Evolutionary conservation across 1,140 invertebrate genomes (phyloP).

Genomic region (Orchestia grillus): DNA sequence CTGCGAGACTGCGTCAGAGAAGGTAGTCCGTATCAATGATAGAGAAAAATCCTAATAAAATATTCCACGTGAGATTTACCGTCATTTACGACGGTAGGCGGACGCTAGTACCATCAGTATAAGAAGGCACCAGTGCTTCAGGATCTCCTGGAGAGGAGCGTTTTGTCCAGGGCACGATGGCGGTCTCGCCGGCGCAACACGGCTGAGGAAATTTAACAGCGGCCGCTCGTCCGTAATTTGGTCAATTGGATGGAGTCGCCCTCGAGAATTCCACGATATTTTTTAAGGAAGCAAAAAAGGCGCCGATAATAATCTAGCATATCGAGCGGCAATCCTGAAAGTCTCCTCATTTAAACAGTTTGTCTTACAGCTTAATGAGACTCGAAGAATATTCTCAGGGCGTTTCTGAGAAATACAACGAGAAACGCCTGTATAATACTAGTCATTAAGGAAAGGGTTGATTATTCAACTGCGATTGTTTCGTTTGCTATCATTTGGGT

Average conservation of each 20-base stretch:
- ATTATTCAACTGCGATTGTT: neutral
- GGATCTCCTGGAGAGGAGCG: no score
- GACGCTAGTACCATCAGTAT: no score
- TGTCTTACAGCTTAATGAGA: neutral
- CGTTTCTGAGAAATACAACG: neutral
- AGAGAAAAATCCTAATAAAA: no score
- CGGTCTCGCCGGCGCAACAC: no score
- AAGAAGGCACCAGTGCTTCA: no score
- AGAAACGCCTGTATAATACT: neutral
- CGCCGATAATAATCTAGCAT: neutral
- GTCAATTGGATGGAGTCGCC: neutral
- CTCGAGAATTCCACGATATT: neutral
- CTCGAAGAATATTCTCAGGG: neutral
- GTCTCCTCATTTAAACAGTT: neutral
- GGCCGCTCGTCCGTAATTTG: neutral
- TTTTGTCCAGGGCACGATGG: no score
- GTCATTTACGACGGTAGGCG: no score
- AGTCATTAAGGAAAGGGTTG: neutral
- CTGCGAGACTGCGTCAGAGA: no score
- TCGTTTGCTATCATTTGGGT: neutral
- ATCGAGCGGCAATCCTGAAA: neutral
- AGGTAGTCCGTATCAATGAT: no score
- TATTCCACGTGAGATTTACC: no score
- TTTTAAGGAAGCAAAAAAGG: neutral
- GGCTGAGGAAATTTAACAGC: no score